Evolutionary conservation across 2,113 vertebrate species (phyloP), one percentile per base, ranked within the genome.

Genomic region (Clarias magur): DNA sequence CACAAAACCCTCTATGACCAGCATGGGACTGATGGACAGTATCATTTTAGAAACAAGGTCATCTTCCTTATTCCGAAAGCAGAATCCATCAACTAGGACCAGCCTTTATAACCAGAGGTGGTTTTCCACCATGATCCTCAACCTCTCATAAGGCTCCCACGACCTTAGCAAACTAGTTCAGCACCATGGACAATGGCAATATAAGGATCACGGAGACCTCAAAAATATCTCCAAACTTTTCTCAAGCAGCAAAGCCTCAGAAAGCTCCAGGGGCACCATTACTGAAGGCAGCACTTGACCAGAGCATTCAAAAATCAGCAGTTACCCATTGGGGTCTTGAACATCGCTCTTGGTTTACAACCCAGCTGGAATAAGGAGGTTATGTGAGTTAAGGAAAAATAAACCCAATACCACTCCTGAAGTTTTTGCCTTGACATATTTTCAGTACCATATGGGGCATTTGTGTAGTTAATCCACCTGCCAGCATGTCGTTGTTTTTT

Each of bases 261-360:
- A 80, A 80, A 9, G 54, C 54, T 80, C 76, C 19, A 23, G 76
- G 59, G n/a, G 76, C 76, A 80, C 56, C n/a, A 59, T 57, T 80
- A 59, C 9, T 30, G 75, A 48, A 16, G 25, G 13, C 4, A 78
- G 75, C 75, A 56, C 12, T 16, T 25, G 25, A 78, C 13, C 75
- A 78, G 13, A 78, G 73, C 48, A 3, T 15, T 0, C n/a, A 25
- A 12, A 78, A 78, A 48, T 78, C 48, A 54, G 25, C 7, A 13
- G 12, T 80, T 48, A n/a, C 12, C 17, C 16, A 7, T 16, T 80
- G 4, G 17, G 78, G 54, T 19, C 27, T 80, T 8, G 2, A 78
- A 16, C 25, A 57, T 56, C 53, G 27, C 17, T 48, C 68, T 38
- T 38, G 30, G 15, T 68, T 68, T 30, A 72, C 16, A 38, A 72